A percentile compares a stretch with the other conserved stretches of the same genome.
Conservation (phyloP, 2,113 vertebrate genomes). For the Hipposideros armiger region DNA sequence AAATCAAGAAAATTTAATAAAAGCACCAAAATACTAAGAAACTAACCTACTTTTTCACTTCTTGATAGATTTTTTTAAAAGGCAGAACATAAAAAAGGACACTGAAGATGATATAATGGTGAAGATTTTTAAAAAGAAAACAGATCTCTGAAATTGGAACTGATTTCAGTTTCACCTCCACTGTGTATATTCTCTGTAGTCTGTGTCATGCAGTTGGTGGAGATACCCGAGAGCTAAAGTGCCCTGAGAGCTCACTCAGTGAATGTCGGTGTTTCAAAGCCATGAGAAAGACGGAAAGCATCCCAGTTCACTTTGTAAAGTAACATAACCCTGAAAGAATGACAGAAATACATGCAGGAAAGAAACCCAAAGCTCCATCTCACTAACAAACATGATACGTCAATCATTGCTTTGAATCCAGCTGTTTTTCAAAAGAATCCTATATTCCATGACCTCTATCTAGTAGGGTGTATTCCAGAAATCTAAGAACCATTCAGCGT, state of each 20-base stretch:
- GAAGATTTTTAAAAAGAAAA: constrained; percentile 30
- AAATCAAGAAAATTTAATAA: neutral
- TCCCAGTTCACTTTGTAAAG: neutral
- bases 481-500: neutral
- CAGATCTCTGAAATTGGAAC: neutral
- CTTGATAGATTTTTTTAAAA: neutral
- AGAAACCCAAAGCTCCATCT: neutral
- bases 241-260: neutral
- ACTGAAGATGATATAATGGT: constrained; percentile 4
- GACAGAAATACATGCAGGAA: neutral
- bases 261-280: neutral
- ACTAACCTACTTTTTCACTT: constrained; percentile 1
- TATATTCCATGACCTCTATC: neutral
- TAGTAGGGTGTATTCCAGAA: neutral
- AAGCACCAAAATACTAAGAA: constrained; percentile 19
- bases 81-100: neutral
- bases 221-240: neutral
- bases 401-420: neutral
- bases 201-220: neutral
- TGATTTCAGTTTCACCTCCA: neutral
- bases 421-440: neutral
- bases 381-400: neutral
- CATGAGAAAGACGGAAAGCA: neutral
- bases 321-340: neutral
- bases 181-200: neutral